Percentiles rank a stretch among this genome's conserved stretches.
phyloP scores from a whole-genome alignment of 1,140 invertebrate species.

The Trachymyrmex cornetzi region DNA sequence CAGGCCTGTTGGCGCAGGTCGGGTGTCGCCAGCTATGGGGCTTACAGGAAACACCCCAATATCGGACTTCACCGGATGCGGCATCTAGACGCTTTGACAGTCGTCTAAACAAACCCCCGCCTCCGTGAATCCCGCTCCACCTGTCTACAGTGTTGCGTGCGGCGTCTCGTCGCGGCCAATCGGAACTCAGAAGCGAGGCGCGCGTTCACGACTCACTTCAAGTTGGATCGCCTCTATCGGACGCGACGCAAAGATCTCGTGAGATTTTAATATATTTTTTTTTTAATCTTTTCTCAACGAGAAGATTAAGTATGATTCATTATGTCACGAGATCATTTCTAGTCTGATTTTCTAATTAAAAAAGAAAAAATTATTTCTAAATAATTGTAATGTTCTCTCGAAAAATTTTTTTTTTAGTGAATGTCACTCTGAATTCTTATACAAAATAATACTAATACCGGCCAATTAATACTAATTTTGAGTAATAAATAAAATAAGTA shows the following conservation, averaged over 20 bases:
- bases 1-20: constrained; percentile 22
- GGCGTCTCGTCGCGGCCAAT: not conserved
- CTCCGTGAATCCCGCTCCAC: not conserved
- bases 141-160: not conserved
- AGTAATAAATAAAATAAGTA: no score
- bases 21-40: constrained; percentile 14
- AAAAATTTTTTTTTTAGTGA: no score
- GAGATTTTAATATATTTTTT: not conserved
- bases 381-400: not conserved
- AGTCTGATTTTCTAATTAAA: not conserved
- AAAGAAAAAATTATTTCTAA: not conserved
- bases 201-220: not conserved
- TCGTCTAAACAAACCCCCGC: constrained; percentile 10
- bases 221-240: not conserved
- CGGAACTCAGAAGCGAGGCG: not conserved
- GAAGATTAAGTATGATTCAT: not conserved
- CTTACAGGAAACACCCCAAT: not conserved
- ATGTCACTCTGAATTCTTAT: no score
- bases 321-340: not conserved
- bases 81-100: constrained; percentile 23
- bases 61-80: not conserved
- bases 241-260: not conserved
- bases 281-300: not conserved
- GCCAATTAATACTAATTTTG: no score
- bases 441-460: no score